A percentile compares a stretch with the other conserved stretches of the same genome.
These are phyloP conservation scores for Zaprionus davidi DNA, from an alignment of 1,140 invertebrate genomes.

Conservation along the genomic window DNA sequence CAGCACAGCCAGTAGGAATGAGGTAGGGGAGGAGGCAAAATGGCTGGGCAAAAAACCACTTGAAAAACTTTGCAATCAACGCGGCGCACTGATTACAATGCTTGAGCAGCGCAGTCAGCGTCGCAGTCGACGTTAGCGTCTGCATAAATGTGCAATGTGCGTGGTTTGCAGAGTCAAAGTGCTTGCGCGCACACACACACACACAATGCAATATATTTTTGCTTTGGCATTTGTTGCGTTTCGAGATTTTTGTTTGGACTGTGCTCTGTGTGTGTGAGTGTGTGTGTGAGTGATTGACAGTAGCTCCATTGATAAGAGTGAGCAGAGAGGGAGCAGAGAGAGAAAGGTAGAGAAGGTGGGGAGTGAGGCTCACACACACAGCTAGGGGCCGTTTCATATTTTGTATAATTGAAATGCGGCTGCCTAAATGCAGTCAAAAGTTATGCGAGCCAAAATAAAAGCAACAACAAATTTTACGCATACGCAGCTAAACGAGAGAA, in stretches of 20 bases:
- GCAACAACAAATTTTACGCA: slow-evolving; percentile 55
- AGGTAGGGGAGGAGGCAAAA: neutral
- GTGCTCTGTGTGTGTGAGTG: slow-evolving; percentile 20
- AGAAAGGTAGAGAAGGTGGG: neutral
- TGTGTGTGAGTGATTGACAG: slow-evolving; percentile 69
- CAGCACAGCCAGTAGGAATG: neutral
- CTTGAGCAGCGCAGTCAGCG: slow-evolving; percentile 45
- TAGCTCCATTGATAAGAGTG: slow-evolving; percentile 59
- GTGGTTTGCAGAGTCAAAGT: slow-evolving; percentile 52
- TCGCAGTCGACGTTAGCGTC: slow-evolving; percentile 16
- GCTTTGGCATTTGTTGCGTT: slow-evolving; percentile 75
- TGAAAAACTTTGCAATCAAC: slow-evolving; percentile 81
- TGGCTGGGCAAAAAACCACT: slow-evolving; percentile 49
- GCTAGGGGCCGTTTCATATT: slow-evolving; percentile 25
- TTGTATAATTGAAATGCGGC: slow-evolving; percentile 51
- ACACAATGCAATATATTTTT: slow-evolving; percentile 69
- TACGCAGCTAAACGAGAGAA: slow-evolving; percentile 51
- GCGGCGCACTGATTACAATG: slow-evolving; percentile 75
- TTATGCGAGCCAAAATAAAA: slow-evolving; percentile 61
- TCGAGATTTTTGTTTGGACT: slow-evolving; percentile 61
- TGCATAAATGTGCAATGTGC: slow-evolving; percentile 75
- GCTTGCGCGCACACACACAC: slow-evolving; percentile 19
- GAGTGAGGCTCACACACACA: neutral
- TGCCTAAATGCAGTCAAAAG: slow-evolving; percentile 72
- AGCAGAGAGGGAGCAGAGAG: neutral